Percentiles rank a stretch among this genome's conserved stretches.
These are phyloP conservation scores for Micromesistius poutassou DNA, from an alignment of 2,797 vertebrate species.

Conservation along the genomic window DNA sequence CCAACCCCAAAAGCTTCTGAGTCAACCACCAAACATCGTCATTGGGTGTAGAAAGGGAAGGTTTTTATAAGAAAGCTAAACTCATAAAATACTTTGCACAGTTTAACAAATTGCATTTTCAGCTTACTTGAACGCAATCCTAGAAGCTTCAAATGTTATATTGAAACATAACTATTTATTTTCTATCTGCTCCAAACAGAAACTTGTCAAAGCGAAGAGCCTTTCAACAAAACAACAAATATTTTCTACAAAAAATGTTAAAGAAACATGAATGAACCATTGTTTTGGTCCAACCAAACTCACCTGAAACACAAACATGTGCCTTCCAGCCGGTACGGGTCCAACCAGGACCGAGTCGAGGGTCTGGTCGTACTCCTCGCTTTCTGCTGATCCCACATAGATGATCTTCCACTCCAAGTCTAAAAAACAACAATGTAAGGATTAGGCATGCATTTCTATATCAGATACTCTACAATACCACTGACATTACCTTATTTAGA, in stretches of 20 bases:
- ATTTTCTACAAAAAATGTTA: not conserved
- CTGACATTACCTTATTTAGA: not conserved
- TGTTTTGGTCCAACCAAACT: conserved; percentile 31
- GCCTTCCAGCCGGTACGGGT: conserved; percentile 86
- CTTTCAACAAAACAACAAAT: too few species aligned
- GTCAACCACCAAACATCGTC: too few species aligned
- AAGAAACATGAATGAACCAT: not conserved
- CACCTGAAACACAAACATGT: conserved; percentile 94
- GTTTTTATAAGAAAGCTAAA: not conserved
- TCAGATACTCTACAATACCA: not conserved
- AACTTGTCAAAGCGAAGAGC: not conserved
- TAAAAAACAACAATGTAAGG: conserved; percentile 35
- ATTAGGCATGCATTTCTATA: not conserved
- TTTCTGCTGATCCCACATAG: conserved; percentile 90
- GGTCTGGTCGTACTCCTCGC: conserved; percentile 87
- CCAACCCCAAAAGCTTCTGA: too few species aligned
- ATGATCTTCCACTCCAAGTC: conserved; percentile 94
- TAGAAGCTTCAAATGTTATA: not conserved
- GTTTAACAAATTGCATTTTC: not conserved
- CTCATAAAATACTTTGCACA: not conserved
- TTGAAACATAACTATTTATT: not conserved
- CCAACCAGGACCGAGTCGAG: conserved; percentile 88
- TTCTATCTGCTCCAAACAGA: not conserved
- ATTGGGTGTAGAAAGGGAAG: not conserved
- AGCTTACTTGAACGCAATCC: not conserved